These are phyloP conservation scores for Kuschelorhynchus macadamiae DNA, from an alignment of 2,888 invertebrate species.

Conservation along the genomic window DNA sequence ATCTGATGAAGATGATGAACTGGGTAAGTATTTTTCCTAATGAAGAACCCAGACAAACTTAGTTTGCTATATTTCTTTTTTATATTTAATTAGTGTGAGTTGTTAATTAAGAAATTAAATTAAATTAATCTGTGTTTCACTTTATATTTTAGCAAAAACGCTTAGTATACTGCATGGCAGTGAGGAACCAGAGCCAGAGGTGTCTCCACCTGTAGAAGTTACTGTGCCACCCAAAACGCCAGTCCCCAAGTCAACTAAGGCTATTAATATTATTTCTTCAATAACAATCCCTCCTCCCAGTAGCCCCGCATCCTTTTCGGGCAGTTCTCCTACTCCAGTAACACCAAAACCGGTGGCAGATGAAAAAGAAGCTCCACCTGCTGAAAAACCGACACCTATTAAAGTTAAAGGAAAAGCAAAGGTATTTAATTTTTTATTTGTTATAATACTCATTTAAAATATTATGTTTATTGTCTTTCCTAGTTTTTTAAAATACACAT, in stretches of 20 bases:
- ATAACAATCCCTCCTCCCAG: slow-evolving; percentile 35
- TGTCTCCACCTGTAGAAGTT: slow-evolving; percentile 44
- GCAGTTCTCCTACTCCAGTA: neutral
- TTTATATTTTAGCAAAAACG: slow-evolving; percentile 60
- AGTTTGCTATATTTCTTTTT: too few species aligned
- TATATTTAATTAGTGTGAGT: too few species aligned
- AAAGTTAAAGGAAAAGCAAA: slow-evolving; percentile 41
- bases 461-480: too few species aligned
- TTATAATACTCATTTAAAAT: neutral
- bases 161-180: slow-evolving; percentile 65
- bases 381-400: neutral
- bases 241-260: slow-evolving; percentile 10
- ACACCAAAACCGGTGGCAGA: neutral
- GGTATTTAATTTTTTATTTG: slow-evolving; percentile 8
- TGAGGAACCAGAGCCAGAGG: slow-evolving; percentile 50
- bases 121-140: neutral
- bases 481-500: too few species aligned
- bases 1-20: slow-evolving; percentile 63
- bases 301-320: neutral
- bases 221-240: slow-evolving; percentile 12
- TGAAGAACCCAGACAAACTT: neutral
- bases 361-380: neutral
- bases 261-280: slow-evolving; percentile 42
- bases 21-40: slow-evolving; percentile 47
- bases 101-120: neutral